Evolutionary conservation across 2,113 vertebrate species (phyloP).

Genomic region (Elaphurus davidianus): DNA sequence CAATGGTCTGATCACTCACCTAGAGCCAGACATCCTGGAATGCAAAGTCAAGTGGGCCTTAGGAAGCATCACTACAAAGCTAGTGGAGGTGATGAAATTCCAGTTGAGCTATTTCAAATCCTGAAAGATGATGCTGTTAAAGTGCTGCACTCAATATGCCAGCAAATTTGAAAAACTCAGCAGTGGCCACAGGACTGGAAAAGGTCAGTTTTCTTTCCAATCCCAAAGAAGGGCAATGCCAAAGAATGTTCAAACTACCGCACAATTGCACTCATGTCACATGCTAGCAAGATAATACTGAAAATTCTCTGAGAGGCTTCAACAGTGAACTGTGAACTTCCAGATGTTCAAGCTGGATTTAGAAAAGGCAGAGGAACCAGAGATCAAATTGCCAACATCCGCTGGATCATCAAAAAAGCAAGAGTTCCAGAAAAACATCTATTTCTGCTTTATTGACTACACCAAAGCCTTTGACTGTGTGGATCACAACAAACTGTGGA

Average conservation of each 20-base stretch:
- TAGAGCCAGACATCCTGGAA: neutral
- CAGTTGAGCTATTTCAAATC: neutral
- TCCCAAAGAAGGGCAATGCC: neutral
- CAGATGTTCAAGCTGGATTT: neutral
- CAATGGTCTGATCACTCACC: neutral
- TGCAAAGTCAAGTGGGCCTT: neutral
- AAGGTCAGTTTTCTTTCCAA: neutral
- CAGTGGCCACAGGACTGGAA: neutral
- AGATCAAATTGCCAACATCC: neutral
- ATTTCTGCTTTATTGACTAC: neutral
- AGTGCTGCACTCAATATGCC: neutral
- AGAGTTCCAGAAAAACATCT: neutral
- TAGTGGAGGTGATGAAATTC: neutral
- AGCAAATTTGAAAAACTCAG: neutral
- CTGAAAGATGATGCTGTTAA: neutral
- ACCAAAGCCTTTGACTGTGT: neutral
- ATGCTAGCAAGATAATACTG: neutral
- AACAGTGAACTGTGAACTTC: neutral
- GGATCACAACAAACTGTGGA: neutral
- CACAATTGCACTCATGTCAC: neutral
- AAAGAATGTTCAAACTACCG: neutral
- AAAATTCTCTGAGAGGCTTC: neutral
- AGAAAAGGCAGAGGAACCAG: neutral
- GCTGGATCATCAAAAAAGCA: neutral
- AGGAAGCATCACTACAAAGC: neutral